phyloP scores from a whole-genome alignment of 1,140 invertebrate genomes.

The Sweltsa coloradensis region DNA sequence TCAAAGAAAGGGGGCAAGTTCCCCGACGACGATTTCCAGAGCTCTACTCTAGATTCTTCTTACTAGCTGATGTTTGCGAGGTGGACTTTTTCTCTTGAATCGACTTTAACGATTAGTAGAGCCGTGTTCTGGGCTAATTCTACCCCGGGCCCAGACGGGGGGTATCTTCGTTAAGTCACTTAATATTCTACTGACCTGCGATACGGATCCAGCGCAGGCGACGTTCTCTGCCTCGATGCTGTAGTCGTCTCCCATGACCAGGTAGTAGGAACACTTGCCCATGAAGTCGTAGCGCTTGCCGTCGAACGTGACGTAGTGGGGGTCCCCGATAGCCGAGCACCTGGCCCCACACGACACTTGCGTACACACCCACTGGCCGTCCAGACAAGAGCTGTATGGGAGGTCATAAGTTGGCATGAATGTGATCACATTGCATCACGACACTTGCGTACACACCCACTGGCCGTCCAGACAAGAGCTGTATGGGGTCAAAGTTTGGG shows the following conservation, averaged over 20 bases:
- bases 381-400: slow-evolving; percentile 47
- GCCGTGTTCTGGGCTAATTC: too few relatives aligned
- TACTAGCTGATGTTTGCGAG: too few relatives aligned
- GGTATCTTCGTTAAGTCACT: too few relatives aligned
- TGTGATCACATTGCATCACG: too few relatives aligned
- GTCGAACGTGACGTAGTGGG: slow-evolving; percentile 85
- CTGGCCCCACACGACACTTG: slow-evolving; percentile 54
- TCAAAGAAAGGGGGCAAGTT: too few relatives aligned
- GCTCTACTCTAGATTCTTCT: too few relatives aligned
- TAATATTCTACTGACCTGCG: slow-evolving; percentile 40
- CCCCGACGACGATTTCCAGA: too few relatives aligned
- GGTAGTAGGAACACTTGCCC: slow-evolving; percentile 75
- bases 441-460: slow-evolving; percentile 65
- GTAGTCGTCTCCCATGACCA: slow-evolving; percentile 53
- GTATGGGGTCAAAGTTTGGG: too few relatives aligned
- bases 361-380: slow-evolving; percentile 70
- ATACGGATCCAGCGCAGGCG: slow-evolving; percentile 62
- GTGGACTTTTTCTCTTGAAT: too few relatives aligned
- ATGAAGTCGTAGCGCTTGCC: slow-evolving; percentile 75
- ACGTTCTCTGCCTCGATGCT: slow-evolving; percentile 71
- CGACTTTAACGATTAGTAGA: too few relatives aligned
- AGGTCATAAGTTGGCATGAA: too few relatives aligned
- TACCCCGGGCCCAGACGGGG: too few relatives aligned
- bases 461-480: slow-evolving; percentile 55
- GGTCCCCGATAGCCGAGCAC: slow-evolving; percentile 73